Base-by-base conservation (phyloP, 2,888 invertebrate species). In the Caenorhabditis plicata region DNA sequence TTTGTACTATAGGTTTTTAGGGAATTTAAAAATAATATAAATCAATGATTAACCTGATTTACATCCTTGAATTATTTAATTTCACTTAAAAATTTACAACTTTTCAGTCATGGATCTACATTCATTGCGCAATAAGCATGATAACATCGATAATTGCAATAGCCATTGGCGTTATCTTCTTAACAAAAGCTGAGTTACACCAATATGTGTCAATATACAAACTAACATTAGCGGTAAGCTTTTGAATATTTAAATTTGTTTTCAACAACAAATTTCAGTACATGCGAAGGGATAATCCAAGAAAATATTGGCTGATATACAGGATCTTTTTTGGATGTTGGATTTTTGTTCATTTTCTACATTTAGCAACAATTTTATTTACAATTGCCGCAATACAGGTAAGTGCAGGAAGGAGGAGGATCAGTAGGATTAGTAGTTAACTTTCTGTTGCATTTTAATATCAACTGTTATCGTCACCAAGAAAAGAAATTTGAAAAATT, bases 101-200 rank as follows among this genome's bases (percentile, higher is more conserved):
- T 42, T 52, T 63, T 27, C 53, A 71, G 68, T 60, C 64, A 19
- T 66, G 64, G 60, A 33, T 65, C 1, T 71, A 68, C 36, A 68
- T 68, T 44, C 47, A 58, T 15, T 53, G 40, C 26, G 53, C 38
- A 23, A 39, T 64, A 5, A 52, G 62, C 38, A 47, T 57, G 13
- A 23, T 63, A 5, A 44, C 52, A 3, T 51, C 66, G 4, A 25
- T 67, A 9, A 23, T 64, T 2, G 71, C 64, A 11, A 64, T 71
- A 4, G 39, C 45, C 11, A 29, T 63, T 2, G 71, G 71, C 13
- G 41, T 62, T n/a, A 23, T 67, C 13, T 39, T 68, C 4, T 29
- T 63, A 4, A 27, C 63, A 0, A 47, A 53, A 47, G 40, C 57
- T 9, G 63, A 68, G 29, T 64, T 54, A 60, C 68, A 71, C 41